Base-by-base conservation (phyloP, 2,113 vertebrate species). In the Austrofundulus limnaeus region DNA sequence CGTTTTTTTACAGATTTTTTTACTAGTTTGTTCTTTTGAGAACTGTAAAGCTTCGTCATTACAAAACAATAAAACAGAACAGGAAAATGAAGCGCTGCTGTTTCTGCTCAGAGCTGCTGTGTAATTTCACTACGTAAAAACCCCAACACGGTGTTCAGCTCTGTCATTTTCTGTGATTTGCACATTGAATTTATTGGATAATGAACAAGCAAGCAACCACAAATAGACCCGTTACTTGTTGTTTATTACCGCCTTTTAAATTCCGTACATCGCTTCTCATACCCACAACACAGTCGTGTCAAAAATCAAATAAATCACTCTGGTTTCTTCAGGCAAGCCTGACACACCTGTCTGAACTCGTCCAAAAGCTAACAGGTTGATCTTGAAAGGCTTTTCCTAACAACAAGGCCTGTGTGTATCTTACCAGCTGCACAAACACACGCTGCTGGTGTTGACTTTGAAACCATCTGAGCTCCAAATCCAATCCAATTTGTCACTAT, bases 401-500 rank as follows among this genome's bases (percentile, higher is more conserved):
- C 41, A 28, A 11, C 34, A 16, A 38, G 11, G 11, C 9, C 9
- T 64, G 9, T 57, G 25, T 69, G 41, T 66, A 5, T 50, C 8
- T 16, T 39, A 6, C 17, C 45, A 42, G 51, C 19, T 25, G 2
- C 54, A 28, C 51, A 34, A 52, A 53, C n/a, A 39, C 17, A 23
- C 55, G 3, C n/a, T 55, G 37, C 24, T 60, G 8, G 46, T 13
- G n/a, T 19, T 42, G 20, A 23, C 24, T 71, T 70, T 38, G 10
- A 76, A 67, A 48, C 28, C 8, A 49, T 66, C 61, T 25, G 65
- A 61, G 57, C 64, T 47, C 14, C 3, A 48, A 60, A 68, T 71
- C 60, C 49, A 70, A n/a, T 65, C 58, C 66, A 59, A 51, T 59
- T 51, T 46, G 43, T 77, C 60, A 51, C 7, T 58, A 19, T 66